phyloP scores from a whole-genome alignment of 2,797 vertebrate species.

The Muraenolepis orangiensis region DNA sequence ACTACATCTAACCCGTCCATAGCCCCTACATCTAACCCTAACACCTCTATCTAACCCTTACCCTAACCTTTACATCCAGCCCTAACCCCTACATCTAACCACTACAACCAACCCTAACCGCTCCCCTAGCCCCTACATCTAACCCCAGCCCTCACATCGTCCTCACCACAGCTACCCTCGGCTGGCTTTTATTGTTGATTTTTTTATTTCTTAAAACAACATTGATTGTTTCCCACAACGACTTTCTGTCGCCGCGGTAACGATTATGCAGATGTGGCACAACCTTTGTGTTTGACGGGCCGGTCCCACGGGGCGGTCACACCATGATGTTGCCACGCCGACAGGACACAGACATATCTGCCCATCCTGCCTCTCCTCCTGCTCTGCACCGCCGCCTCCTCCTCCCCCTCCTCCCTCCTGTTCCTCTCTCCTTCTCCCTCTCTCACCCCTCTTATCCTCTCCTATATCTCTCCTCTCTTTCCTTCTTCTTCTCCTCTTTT shows the following conservation, averaged over 20 bases:
- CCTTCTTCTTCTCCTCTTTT: too few species aligned
- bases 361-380: slow-evolving; percentile 5
- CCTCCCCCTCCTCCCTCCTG: slow-evolving; percentile 35
- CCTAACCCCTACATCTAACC: neutral
- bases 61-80: neutral
- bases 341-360: slow-evolving; percentile 44
- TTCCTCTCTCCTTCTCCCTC: slow-evolving; percentile 55
- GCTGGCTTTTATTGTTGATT: slow-evolving; percentile 27
- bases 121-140: too few species aligned
- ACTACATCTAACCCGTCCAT: too few species aligned
- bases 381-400: slow-evolving; percentile 40
- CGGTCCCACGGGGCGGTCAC: slow-evolving; percentile 47
- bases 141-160: slow-evolving; percentile 54
- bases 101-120: neutral
- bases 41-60: neutral
- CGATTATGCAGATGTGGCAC: slow-evolving; percentile 74
- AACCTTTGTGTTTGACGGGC: slow-evolving; percentile 72
- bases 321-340: slow-evolving; percentile 48
- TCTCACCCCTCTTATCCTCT: too few species aligned
- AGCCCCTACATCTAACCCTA: too few species aligned
- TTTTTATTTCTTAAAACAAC: slow-evolving; percentile 73
- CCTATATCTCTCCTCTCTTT: too few species aligned
- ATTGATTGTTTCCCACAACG: slow-evolving; percentile 74
- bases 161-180: slow-evolving; percentile 42
- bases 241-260: slow-evolving; percentile 73